Conservation (phyloP, 2,888 invertebrate genomes). For the Polylopha cassiicola region DNA sequence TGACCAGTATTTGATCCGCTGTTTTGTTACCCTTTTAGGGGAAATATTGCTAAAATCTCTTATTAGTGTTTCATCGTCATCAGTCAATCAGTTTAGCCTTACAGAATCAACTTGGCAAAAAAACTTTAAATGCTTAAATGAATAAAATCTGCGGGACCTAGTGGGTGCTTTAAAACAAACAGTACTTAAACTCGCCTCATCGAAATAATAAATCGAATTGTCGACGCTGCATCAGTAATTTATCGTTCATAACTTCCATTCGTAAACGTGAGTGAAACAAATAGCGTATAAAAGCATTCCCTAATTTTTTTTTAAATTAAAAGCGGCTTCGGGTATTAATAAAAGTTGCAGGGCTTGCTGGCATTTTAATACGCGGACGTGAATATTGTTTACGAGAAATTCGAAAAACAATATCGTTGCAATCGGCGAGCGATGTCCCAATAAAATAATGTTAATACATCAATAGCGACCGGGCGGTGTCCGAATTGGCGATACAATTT, state of each 20-base stretch:
- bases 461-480: constrained; percentile 45
- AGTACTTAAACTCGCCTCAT: no score
- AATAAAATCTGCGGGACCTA: no score
- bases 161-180: no score
- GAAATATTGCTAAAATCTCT: no score
- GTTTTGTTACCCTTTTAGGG: no score
- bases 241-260: constrained; percentile 41
- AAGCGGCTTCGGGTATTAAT: constrained; percentile 36
- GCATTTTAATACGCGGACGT: constrained; percentile 36
- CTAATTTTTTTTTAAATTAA: constrained; percentile 36
- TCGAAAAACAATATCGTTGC: constrained; percentile 39
- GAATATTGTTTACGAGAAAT: constrained; percentile 46
- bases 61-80: no score
- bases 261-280: constrained; percentile 31
- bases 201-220: constrained; percentile 43
- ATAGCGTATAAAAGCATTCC: constrained; percentile 25
- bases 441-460: constrained; percentile 76
- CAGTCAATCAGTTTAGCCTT: no score
- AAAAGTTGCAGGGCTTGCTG: constrained; percentile 45
- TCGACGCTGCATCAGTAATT: constrained; percentile 42
- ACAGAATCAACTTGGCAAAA: no score
- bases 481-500: constrained; percentile 53
- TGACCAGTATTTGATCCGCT: no score
- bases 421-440: constrained; percentile 38
- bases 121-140: no score